phyloP scores from a whole-genome alignment of 2,888 invertebrate species.

The Caenorhabditis macrosperma region DNA sequence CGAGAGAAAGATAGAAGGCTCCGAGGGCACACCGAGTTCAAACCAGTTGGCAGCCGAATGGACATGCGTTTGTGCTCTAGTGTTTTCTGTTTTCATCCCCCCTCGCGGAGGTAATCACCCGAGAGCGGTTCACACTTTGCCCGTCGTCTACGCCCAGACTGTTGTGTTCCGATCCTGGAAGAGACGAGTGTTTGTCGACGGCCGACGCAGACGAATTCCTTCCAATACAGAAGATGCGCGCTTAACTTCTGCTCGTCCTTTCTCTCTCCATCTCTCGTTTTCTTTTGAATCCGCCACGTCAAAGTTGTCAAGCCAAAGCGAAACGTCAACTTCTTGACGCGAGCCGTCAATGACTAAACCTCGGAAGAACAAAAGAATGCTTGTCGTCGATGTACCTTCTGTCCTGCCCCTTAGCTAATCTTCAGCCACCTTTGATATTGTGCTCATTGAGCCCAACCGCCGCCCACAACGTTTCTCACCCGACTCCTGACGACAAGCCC shows the following conservation, averaged over 20 bases:
- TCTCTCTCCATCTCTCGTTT: background rate
- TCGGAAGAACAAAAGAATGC: slow-evolving; percentile 15
- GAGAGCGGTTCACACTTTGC: no score
- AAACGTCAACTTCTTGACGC: slow-evolving; percentile 44
- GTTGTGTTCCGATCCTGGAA: background rate
- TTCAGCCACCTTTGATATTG: background rate
- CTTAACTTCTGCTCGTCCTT: no score
- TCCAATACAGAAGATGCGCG: no score
- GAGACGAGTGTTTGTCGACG: background rate
- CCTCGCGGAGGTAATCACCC: no score
- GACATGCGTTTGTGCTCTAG: background rate
- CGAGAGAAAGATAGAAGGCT: slow-evolving; percentile 20
- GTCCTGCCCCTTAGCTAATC: slow-evolving; percentile 3
- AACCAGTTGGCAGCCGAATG: slow-evolving; percentile 27
- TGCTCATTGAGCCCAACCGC: slow-evolving; percentile 28
- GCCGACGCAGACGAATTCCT: background rate
- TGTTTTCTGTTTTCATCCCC: background rate
- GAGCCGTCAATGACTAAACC: slow-evolving; percentile 46
- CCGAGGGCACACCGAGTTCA: slow-evolving; percentile 7
- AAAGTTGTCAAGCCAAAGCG: slow-evolving; percentile 36
- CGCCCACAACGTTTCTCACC: background rate
- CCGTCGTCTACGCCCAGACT: no score
- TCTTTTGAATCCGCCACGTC: slow-evolving; percentile 17
- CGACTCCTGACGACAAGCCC: background rate
- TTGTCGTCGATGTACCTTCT: slow-evolving; percentile 10